Evolutionary conservation across 2,797 vertebrate species (phyloP).

Genomic region (Lithobates sylvaticus): DNA sequence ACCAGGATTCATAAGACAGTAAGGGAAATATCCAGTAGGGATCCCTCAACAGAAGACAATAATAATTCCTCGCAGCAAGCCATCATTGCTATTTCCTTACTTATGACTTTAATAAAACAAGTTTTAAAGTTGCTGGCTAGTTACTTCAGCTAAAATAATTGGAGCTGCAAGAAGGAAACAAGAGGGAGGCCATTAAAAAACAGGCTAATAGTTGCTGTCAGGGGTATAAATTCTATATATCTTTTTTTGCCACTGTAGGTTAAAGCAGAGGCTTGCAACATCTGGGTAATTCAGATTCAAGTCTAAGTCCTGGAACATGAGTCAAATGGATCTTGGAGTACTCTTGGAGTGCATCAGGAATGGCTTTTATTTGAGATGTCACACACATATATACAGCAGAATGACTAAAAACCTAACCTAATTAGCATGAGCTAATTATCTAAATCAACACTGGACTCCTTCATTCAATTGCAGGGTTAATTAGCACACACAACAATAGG

Average conservation of each 20-base stretch:
- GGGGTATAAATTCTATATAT: background rate
- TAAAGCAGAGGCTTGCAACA: background rate
- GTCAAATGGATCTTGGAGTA: too few species aligned
- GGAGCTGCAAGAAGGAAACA: background rate
- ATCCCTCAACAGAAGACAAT: slow-evolving; percentile 1
- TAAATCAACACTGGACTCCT: too few species aligned
- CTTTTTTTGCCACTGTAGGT: background rate
- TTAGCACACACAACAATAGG: too few species aligned
- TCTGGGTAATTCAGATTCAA: too few species aligned
- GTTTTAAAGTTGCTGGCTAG: background rate
- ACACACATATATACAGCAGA: too few species aligned
- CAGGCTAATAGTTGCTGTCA: background rate
- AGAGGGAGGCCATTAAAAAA: background rate
- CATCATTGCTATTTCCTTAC: slow-evolving; percentile 1
- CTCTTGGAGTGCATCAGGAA: too few species aligned
- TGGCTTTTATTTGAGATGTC: too few species aligned
- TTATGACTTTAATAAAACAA: background rate
- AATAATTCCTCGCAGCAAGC: slow-evolving; percentile 20
- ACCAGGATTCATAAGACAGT: slow-evolving; percentile 30
- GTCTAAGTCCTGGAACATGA: too few species aligned
- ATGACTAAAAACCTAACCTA: too few species aligned
- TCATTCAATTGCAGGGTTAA: too few species aligned
- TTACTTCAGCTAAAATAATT: slow-evolving; percentile 6
- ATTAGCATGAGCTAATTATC: too few species aligned
- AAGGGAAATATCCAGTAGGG: slow-evolving; percentile 30